Conservation (phyloP, 1,140 invertebrate genomes). For the Drosophila parabipectinata region DNA sequence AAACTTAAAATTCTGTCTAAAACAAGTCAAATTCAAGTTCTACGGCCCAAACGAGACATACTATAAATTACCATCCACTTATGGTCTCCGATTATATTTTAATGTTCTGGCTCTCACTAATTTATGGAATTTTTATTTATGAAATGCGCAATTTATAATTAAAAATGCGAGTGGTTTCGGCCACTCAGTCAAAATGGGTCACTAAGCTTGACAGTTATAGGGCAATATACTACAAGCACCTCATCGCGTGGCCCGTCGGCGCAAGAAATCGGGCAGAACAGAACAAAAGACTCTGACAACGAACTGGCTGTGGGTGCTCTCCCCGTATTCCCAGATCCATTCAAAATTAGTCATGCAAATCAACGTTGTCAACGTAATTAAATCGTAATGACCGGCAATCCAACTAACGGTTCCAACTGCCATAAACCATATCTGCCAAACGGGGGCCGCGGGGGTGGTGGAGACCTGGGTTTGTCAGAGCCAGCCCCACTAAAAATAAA, state of each 20-base stretch:
- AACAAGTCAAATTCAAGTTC: slow-evolving; percentile 78
- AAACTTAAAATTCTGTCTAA: slow-evolving; percentile 40
- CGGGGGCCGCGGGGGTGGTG: background rate
- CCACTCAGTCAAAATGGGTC: slow-evolving; percentile 63
- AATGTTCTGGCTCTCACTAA: slow-evolving; percentile 35
- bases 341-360: slow-evolving; percentile 79
- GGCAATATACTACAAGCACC: slow-evolving; percentile 58
- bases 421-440: slow-evolving; percentile 52
- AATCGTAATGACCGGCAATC: slow-evolving; percentile 66
- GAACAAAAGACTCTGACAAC: slow-evolving; percentile 69
- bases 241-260: slow-evolving; percentile 3
- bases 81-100: slow-evolving; percentile 51
- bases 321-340: slow-evolving; percentile 4
- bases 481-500: slow-evolving; percentile 58
- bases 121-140: slow-evolving; percentile 75
- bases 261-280: slow-evolving; percentile 4
- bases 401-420: slow-evolving; percentile 64
- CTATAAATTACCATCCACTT: slow-evolving; percentile 67
- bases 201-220: slow-evolving; percentile 75
- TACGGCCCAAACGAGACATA: slow-evolving; percentile 47
- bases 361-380: slow-evolving; percentile 77
- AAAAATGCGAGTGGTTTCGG: slow-evolving; percentile 41
- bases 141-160: slow-evolving; percentile 66
- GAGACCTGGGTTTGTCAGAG: slow-evolving; percentile 19
- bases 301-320: slow-evolving; percentile 49